A percentile compares a stretch with the other conserved stretches of the same genome.
phyloP scores from a whole-genome alignment of 1,140 invertebrate genomes.

The Zaprionus kolodkinae region DNA sequence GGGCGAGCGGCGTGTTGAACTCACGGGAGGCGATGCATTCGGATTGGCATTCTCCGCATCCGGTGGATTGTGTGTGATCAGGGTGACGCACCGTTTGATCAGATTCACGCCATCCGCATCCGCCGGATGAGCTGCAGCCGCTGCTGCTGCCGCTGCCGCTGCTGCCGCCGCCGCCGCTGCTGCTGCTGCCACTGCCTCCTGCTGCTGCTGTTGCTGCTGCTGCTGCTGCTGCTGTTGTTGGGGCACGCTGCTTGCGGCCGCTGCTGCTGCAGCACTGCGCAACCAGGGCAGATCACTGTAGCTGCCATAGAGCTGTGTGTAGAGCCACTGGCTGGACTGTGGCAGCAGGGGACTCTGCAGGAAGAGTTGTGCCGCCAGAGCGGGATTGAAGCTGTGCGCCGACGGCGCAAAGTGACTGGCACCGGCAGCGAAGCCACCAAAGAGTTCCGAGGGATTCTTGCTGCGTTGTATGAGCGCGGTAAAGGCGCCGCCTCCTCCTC shows the following conservation, averaged over 20 bases:
- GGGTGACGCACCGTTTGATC: constrained; percentile 77
- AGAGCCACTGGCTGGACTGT: constrained; percentile 90
- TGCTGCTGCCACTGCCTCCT: constrained; percentile 30
- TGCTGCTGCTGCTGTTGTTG: constrained; percentile 61
- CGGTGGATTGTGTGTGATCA: constrained; percentile 78
- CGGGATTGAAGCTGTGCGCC: constrained; percentile 87
- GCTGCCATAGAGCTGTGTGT: constrained; percentile 88
- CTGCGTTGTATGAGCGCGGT: constrained; percentile 81
- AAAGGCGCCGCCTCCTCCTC: constrained; percentile 71
- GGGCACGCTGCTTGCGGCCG: constrained; percentile 86
- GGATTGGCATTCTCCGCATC: constrained; percentile 79
- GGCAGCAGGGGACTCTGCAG: constrained; percentile 89
- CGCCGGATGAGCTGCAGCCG: constrained; percentile 3
- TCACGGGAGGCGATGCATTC: constrained; percentile 80
- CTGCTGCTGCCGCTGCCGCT: constrained; percentile 3
- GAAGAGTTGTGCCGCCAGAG: constrained; percentile 88
- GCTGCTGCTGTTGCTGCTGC: constrained; percentile 83
- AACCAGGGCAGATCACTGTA: constrained; percentile 88
- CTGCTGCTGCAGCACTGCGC: constrained; percentile 61
- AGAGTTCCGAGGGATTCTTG: constrained; percentile 75
- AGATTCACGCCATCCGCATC: constrained; percentile 70
- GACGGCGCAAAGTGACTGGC: constrained; percentile 74
- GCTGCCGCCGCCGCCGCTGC: constrained; percentile 13
- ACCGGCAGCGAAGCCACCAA: constrained; percentile 83
- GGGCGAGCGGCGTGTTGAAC: constrained; percentile 74